These are phyloP conservation scores for Acanthiza pusilla DNA, from an alignment of 2,797 vertebrate genomes.

Conservation along the genomic window DNA sequence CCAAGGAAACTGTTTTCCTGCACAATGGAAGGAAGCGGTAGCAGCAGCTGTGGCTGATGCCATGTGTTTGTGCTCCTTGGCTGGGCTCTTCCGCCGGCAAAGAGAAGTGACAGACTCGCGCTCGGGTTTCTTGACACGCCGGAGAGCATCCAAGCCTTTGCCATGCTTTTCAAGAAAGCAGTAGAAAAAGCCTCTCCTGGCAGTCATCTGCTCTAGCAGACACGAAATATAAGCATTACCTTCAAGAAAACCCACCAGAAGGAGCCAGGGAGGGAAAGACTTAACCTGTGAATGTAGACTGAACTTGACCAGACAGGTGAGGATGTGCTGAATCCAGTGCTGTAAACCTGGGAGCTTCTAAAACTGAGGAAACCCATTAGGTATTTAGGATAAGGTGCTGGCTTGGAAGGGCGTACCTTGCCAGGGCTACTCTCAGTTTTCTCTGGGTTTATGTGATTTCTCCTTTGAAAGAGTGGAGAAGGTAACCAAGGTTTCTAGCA, in stretches of 20 bases:
- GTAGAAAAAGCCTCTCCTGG: neutral
- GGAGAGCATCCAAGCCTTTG: rapidly evolving
- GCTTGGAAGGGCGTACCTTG: neutral
- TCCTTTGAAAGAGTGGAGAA: neutral
- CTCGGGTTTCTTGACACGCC: rapidly evolving
- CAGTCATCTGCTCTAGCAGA: neutral
- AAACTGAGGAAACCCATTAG: neutral
- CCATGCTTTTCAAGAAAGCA: neutral
- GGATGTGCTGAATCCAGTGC: neutral
- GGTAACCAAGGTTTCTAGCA: neutral
- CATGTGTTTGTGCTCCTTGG: neutral
- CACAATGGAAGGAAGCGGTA: neutral
- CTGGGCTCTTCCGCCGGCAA: rapidly evolving
- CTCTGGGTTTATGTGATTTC: neutral
- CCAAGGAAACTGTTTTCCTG: neutral
- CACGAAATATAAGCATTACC: neutral
- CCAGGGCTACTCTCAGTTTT: neutral
- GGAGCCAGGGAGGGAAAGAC: neutral
- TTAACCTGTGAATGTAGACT: neutral
- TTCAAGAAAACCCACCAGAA: neutral
- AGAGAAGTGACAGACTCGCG: neutral
- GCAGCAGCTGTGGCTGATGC: neutral
- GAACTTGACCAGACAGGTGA: neutral
- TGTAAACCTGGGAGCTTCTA: neutral
- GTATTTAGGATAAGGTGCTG: neutral